Evolutionary conservation across 2,888 invertebrate genomes (phyloP).

Genomic region (Anorthoa munda): DNA sequence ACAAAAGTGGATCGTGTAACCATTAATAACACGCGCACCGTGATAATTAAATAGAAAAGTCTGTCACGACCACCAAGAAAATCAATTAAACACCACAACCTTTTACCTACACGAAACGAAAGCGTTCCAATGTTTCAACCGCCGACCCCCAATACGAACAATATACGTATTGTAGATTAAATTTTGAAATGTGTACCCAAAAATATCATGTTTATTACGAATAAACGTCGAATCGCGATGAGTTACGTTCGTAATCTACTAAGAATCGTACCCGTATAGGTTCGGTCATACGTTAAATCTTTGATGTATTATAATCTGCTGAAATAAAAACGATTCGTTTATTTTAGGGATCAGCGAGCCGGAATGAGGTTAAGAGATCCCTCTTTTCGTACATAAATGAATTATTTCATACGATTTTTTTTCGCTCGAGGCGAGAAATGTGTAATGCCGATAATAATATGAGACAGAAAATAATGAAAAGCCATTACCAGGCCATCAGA

Average conservation of each 20-base stretch:
- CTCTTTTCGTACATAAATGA: constrained; percentile 27
- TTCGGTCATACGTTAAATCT: constrained; percentile 81
- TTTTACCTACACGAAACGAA: constrained; percentile 20
- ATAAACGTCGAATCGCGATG: constrained; percentile 81
- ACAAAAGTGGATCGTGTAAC: constrained; percentile 21
- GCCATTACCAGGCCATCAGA: constrained; percentile 55
- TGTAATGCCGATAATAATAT: constrained; percentile 50
- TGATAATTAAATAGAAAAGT: constrained; percentile 42
- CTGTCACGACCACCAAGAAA: constrained; percentile 51
- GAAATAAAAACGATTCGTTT: constrained; percentile 79
- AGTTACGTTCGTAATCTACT: constrained; percentile 80
- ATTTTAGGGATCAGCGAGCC: constrained; percentile 75
- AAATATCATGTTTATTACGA: constrained; percentile 85
- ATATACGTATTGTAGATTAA: constrained; percentile 68
- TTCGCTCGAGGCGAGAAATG: constrained; percentile 33
- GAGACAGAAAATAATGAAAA: constrained; percentile 56
- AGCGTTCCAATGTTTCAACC: constrained; percentile 45
- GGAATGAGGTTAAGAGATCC: constrained; percentile 58
- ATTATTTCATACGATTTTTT: constrained; percentile 36
- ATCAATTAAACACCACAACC: constrained; percentile 50
- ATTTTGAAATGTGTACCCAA: constrained; percentile 71
- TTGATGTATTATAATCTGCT: constrained; percentile 86
- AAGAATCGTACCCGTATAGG: constrained; percentile 74
- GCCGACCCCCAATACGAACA: constrained; percentile 64
- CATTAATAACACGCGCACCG: constrained; percentile 33